phyloP scores from a whole-genome alignment of 1,140 invertebrate species.

The Drosophila saltans region DNA sequence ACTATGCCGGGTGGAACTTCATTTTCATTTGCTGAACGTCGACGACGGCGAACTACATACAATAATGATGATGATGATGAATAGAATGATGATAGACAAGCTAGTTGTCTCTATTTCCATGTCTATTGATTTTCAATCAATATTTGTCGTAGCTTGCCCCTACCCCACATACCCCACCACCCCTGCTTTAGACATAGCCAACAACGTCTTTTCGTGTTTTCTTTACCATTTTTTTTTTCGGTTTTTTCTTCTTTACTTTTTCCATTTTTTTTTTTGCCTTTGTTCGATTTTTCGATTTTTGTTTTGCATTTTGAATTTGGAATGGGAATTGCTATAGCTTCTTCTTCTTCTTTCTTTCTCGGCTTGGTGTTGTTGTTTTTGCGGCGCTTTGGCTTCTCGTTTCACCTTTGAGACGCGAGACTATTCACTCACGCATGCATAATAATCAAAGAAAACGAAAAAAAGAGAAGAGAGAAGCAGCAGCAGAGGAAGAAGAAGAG shows the following conservation, averaged over 20 bases:
- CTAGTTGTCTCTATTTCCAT: constrained; percentile 20
- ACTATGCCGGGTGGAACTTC: constrained; percentile 54
- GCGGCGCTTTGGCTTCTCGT: constrained; percentile 49
- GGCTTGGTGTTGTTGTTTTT: constrained; percentile 2
- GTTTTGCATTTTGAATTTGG: constrained; percentile 72
- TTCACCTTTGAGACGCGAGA: constrained; percentile 65
- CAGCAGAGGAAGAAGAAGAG: constrained; percentile 3
- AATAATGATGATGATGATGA: constrained; percentile 29
- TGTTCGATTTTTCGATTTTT: constrained; percentile 69
- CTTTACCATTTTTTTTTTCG: constrained; percentile 24
- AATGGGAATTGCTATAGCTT: constrained; percentile 75
- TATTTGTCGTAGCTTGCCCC: constrained; percentile 61
- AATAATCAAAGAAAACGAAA: constrained; percentile 58
- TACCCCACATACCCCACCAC: background rate
- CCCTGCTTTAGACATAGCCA: constrained; percentile 5
- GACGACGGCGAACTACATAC: constrained; percentile 31
- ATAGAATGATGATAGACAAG: constrained; percentile 48
- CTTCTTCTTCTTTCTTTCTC: constrained; percentile 45
- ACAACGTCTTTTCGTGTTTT: constrained; percentile 16
- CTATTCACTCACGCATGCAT: constrained; percentile 69
- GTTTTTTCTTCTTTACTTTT: constrained; percentile 26
- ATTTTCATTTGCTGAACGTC: constrained; percentile 19
- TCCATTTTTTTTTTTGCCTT: constrained; percentile 21
- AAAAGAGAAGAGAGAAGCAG: constrained; percentile 23
- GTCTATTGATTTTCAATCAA: constrained; percentile 80